Evolutionary conservation across 2,113 vertebrate species (phyloP).

Genomic region (Empidonax traillii): DNA sequence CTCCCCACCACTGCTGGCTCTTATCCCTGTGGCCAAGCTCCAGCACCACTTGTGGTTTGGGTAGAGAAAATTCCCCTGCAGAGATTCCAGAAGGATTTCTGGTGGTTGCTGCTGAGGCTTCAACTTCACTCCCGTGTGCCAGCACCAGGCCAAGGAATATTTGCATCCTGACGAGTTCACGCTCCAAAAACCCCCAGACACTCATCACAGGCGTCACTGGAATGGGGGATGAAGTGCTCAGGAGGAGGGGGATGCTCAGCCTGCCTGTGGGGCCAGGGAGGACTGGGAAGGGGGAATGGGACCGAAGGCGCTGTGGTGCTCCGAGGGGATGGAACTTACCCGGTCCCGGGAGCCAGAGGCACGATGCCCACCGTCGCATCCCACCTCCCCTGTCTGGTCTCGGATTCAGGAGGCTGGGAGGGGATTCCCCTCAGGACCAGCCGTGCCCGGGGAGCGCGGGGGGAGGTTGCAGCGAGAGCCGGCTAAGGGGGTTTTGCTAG

Average conservation of each 20-base stretch:
- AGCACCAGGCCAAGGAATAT: background rate
- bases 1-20: rapidly evolving
- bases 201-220: background rate
- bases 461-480: background rate
- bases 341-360: background rate
- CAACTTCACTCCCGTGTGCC: background rate
- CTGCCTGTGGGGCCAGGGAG: rapidly evolving
- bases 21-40: rapidly evolving
- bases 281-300: rapidly evolving
- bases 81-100: background rate
- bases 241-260: background rate
- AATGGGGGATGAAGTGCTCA: background rate
- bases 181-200: background rate
- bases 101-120: background rate
- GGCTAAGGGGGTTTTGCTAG: background rate
- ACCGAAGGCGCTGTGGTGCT: rapidly evolving
- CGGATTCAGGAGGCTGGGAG: background rate
- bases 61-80: rapidly evolving
- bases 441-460: background rate
- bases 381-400: background rate
- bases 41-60: background rate
- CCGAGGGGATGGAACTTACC: background rate
- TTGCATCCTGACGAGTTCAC: background rate
- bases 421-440: background rate
- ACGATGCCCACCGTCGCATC: background rate